Evolutionary conservation across 2,113 vertebrate species (phyloP), one percentile per base, ranked within the genome.

Genomic region (Oncorhynchus clarkii): DNA sequence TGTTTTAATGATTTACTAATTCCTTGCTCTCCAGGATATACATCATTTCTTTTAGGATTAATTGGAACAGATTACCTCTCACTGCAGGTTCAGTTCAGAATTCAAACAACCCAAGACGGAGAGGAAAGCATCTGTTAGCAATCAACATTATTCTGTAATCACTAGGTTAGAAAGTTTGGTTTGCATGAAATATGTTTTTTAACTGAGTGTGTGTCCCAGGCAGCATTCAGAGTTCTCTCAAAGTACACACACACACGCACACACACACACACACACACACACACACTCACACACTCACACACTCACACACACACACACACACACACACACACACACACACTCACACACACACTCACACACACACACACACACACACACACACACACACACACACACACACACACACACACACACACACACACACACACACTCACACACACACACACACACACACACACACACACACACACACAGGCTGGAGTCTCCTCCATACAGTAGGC

Each of bases 41-140:
- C 87, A 90, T 89, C 85, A 88, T 91, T 89, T 86, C 87, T 86
- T 87, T 16, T 75, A 66, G 89, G 87, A 91, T 91, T 90, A 89
- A 78, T 84, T 76, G 85, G 78, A 88, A 87, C 85, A 87, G 89
- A 89, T 90, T 81, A 84, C 85, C 80, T 88, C 86, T 77, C 72
- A 67, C 76, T 59, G 70, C 69, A 72, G 82, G 82, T 54, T 54
- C 51, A 16, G 67, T 68, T 39, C 31, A 16, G 67, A 8, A 18
- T 85, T 82, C 78, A 80, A 81, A 67, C 39, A 78, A 67, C 78
- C 69, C 78, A 27, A 24, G 31, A 77, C 34, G n/a, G 67, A 62
- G 31, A 39, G 31, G 29, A 34, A 20, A 34, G 29, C 16, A 8
- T 31, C 31, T 11, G 14, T 34, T 31, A 34, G 31, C 29, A n/a